Conservation (phyloP, 1,140 invertebrate species). For the Listronotus oregonensis region DNA sequence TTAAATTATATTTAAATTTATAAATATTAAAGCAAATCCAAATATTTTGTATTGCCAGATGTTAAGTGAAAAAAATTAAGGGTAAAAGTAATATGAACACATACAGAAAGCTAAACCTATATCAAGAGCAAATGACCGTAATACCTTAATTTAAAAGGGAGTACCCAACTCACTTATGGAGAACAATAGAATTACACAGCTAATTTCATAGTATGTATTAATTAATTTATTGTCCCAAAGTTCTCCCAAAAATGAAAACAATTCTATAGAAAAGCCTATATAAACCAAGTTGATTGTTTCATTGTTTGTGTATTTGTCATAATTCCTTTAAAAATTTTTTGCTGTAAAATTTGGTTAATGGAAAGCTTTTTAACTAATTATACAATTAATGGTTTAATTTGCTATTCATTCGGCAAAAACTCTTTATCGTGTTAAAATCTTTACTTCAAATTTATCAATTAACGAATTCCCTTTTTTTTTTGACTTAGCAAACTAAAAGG, state of each 20-base stretch:
- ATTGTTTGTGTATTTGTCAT: conserved; percentile 37
- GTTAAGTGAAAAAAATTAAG: too few species aligned
- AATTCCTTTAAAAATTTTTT: conserved; percentile 28
- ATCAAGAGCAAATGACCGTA: conserved; percentile 4
- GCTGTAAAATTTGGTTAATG: conserved; percentile 21
- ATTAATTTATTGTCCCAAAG: conserved; percentile 32
- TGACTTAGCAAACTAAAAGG: background rate
- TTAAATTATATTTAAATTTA: too few species aligned
- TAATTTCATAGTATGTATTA: conserved; percentile 29
- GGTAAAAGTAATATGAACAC: background rate
- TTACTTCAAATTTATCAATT: background rate
- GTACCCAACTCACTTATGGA: conserved; percentile 10
- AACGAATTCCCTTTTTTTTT: conserved; percentile 2
- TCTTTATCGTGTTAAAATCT: background rate
- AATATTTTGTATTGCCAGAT: too few species aligned
- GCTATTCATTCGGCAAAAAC: conserved; percentile 6
- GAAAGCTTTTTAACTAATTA: conserved; percentile 22
- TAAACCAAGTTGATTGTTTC: conserved; percentile 29
- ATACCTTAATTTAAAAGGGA: conserved; percentile 23
- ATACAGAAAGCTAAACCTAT: background rate
- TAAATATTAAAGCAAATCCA: too few species aligned
- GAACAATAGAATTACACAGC: conserved; percentile 34
- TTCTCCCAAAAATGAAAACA: conserved; percentile 33
- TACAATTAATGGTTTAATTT: conserved; percentile 26
- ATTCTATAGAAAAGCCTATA: conserved; percentile 25